These are phyloP conservation scores for Leptothorax acervorum DNA, from an alignment of 2,888 invertebrate genomes.

Conservation along the genomic window DNA sequence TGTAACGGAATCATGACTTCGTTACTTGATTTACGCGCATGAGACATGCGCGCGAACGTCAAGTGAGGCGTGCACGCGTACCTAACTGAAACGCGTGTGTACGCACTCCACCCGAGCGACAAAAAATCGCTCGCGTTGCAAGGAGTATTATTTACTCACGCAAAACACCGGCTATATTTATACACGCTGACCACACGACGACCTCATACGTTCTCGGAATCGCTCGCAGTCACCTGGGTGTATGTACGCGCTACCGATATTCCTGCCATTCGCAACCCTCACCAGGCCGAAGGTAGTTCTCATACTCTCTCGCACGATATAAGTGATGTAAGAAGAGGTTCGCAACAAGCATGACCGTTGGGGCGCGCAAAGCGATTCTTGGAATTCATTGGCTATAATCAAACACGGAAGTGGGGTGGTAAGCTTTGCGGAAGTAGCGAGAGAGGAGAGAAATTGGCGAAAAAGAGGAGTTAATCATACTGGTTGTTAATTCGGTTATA, in stretches of 20 bases:
- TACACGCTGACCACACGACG: constrained; percentile 30
- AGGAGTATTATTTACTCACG: constrained; percentile 42
- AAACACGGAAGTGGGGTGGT: constrained; percentile 33
- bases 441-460: constrained; percentile 1
- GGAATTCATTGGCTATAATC: constrained; percentile 61
- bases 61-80: constrained; percentile 4
- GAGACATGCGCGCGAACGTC: not conserved
- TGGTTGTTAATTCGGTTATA: not conserved
- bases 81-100: not conserved
- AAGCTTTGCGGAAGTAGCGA: constrained; percentile 28
- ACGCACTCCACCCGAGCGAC: not conserved
- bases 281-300: constrained; percentile 51
- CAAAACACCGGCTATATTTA: constrained; percentile 34
- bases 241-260: constrained; percentile 24
- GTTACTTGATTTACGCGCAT: constrained; percentile 3
- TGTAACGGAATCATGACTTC: constrained; percentile 20
- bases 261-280: constrained; percentile 53
- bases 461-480: constrained; percentile 38
- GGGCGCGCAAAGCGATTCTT: constrained; percentile 61
- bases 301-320: constrained; percentile 29
- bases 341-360: constrained; percentile 45
- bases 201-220: constrained; percentile 46
- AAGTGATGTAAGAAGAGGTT: constrained; percentile 61
- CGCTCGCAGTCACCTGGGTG: constrained; percentile 34
- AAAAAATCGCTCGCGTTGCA: constrained; percentile 12